A percentile compares a stretch with the other conserved stretches of the same genome.
These are phyloP conservation scores for Torymus tubicola DNA, from an alignment of 2,888 invertebrate genomes.

Conservation along the genomic window DNA sequence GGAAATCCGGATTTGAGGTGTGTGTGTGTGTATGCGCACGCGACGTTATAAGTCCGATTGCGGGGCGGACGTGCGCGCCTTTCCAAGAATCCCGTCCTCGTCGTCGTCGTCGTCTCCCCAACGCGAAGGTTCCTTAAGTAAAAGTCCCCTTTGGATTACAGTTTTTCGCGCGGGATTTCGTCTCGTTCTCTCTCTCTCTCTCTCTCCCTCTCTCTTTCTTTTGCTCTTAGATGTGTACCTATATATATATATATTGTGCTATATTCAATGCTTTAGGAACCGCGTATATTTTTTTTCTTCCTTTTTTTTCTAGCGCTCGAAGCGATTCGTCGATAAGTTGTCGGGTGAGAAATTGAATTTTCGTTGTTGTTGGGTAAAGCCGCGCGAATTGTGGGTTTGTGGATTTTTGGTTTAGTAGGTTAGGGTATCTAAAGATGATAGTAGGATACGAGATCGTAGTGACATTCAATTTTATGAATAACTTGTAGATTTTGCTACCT, in stretches of 20 bases:
- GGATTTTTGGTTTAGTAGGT: too few relatives aligned
- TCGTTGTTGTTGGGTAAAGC: slow-evolving; percentile 20
- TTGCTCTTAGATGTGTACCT: not conserved
- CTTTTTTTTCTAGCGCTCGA: too few relatives aligned
- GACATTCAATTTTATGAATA: too few relatives aligned
- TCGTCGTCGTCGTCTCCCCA: too few relatives aligned
- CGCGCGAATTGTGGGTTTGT: too few relatives aligned
- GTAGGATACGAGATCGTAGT: too few relatives aligned
- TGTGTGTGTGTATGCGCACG: too few relatives aligned
- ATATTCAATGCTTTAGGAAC: too few relatives aligned
- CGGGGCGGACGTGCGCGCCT: slow-evolving; percentile 24
- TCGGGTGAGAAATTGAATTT: slow-evolving; percentile 21
- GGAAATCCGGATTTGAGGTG: slow-evolving; percentile 53
- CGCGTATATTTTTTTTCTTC: too few relatives aligned
- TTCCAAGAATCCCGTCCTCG: slow-evolving; percentile 30
- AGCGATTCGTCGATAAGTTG: slow-evolving; percentile 30
- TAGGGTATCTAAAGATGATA: too few relatives aligned
- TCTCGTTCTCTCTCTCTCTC: not conserved
- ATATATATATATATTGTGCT: not conserved
- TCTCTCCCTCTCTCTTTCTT: slow-evolving; percentile 1
- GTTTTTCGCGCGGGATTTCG: slow-evolving; percentile 22
- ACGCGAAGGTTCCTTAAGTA: slow-evolving; percentile 13
- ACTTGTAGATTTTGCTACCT: too few relatives aligned
- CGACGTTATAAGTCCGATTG: slow-evolving; percentile 54
- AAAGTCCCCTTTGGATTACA: slow-evolving; percentile 46